Evolutionary conservation across 2,888 invertebrate species (phyloP), one percentile per base, ranked within the genome.

Genomic region (Arenicola marina): DNA sequence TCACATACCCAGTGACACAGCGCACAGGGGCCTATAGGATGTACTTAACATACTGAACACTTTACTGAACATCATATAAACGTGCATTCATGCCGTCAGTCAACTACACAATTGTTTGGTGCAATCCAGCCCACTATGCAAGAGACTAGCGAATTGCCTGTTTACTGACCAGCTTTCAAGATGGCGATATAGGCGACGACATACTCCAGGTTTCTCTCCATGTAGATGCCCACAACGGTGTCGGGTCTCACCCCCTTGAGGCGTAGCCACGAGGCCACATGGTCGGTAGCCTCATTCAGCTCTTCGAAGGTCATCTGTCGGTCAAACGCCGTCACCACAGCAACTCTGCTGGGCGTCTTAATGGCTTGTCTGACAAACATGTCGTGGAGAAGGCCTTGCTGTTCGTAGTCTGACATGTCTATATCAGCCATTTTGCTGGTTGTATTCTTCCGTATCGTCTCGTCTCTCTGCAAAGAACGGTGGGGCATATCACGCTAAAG

Each of bases 131-230:
- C n/a, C n/a, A n/a, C n/a, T n/a, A n/a, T n/a, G n/a, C n/a, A n/a
- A n/a, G n/a, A n/a, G n/a, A n/a, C n/a, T n/a, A n/a, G n/a, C n/a
- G n/a, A n/a, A n/a, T n/a, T n/a, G n/a, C 38, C 38, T 58, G 7
- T 29, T 21, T 4, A 51, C 69, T 63, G 54, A 83, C 83, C 84
- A 46, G 83, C 82, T 73, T 80, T 81, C 11, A 84, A 73, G 24
- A 82, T 81, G 18, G 81, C 80, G 59, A 84, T 80, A 61, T 84
- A 84, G 2, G 81, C 62, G 24, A 83, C 65, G 26, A 76, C 75
- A 66, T 78, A 84, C 61, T 81, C 80, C 11, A 80, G 68, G 53
- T 76, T 73, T 67, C 79, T 79, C 57, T 81, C 78, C 76, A 84
- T 77, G 68, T 78, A 84, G 51, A 84, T 83, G 32, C 78, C 83